Base-by-base conservation (phyloP, 2,113 vertebrate species). In the Acrocephalus arundinaceus region DNA sequence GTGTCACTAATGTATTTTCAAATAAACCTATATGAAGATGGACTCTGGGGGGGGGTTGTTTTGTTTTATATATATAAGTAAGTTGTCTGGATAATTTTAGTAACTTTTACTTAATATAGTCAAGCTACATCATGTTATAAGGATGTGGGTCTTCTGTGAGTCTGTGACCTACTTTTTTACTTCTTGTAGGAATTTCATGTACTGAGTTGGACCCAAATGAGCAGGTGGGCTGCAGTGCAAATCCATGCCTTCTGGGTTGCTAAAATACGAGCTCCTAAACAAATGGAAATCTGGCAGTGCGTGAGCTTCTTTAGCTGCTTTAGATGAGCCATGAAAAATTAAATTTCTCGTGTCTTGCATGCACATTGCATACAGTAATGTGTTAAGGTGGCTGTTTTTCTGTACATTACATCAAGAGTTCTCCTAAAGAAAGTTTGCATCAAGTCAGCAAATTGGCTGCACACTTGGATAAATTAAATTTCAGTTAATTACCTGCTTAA, bases 401-500 rank as follows among this genome's bases (percentile, higher is more conserved):
- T 52, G 20, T 71, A 12, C 9, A 24, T 72, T 54, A 33, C 65
- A 6, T 23, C 19, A 61, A 87, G 48, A 72, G n/a, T 79, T 80
- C 27, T 63, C 41, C 61, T 37, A 67, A 87, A 78, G 33, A 67
- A 33, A 46, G 46, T 81, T 84, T 9, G 3, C 31, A 89, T 89
- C 54, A 84, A 71, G 77, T 92, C 70, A 93, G 71, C 13, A 24
- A 81, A 95, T 70, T 7, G 5, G 27, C 88, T 89, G 41, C 28
- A 10, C 41, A 87, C 31, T 61, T 51, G 62, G 74, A 79, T 94
- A 91, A 89, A 87, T 85, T 75, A 84, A 43, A 74, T 92, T 74
- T 86, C 59, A 80, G 31, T 81, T 74, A 84, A 92, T 86, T 84
- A 57, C 57, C 30, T 71, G 76, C 58, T 89, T 94, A 93, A 91